Conservation (phyloP, 2,888 invertebrate genomes). For the Ctenicera cuprea region DNA sequence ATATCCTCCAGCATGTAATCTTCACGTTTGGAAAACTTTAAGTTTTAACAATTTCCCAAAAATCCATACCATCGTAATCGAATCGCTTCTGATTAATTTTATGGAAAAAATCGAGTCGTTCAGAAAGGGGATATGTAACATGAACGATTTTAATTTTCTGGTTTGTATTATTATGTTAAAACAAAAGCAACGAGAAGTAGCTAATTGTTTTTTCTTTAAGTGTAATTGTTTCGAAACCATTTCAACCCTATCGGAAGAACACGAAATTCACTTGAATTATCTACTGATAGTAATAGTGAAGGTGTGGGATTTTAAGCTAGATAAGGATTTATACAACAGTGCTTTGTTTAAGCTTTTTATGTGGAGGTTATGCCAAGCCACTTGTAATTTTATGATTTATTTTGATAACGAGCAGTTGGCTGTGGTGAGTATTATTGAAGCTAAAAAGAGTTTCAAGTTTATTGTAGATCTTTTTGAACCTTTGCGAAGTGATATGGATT, state of each 20-base stretch:
- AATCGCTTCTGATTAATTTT: constrained; percentile 47
- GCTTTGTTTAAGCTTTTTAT: constrained; percentile 59
- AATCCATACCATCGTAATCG: constrained; percentile 42
- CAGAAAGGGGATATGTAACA: constrained; percentile 41
- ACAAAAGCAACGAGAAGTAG: not conserved
- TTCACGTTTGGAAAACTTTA: constrained; percentile 55
- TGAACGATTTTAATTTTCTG: constrained; percentile 49
- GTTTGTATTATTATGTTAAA: constrained; percentile 30
- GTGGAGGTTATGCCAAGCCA: constrained; percentile 58
- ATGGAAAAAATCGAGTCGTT: constrained; percentile 45
- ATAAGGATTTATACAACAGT: constrained; percentile 52
- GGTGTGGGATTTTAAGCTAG: constrained; percentile 55
- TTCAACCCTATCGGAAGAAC: constrained; percentile 46
- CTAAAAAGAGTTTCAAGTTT: not conserved
- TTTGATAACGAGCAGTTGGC: constrained; percentile 44
- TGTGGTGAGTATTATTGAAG: constrained; percentile 42
- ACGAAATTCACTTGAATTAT: constrained; percentile 45
- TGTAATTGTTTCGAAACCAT: constrained; percentile 49
- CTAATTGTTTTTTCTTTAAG: constrained; percentile 50
- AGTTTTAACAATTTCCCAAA: constrained; percentile 48
- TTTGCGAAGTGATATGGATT: no score
- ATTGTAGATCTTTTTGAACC: no score
- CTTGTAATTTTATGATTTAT: constrained; percentile 51
- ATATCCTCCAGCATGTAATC: not conserved
- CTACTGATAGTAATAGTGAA: constrained; percentile 30